phyloP scores from a whole-genome alignment of 2,888 invertebrate genomes.

The Drosophila diplacantha region DNA sequence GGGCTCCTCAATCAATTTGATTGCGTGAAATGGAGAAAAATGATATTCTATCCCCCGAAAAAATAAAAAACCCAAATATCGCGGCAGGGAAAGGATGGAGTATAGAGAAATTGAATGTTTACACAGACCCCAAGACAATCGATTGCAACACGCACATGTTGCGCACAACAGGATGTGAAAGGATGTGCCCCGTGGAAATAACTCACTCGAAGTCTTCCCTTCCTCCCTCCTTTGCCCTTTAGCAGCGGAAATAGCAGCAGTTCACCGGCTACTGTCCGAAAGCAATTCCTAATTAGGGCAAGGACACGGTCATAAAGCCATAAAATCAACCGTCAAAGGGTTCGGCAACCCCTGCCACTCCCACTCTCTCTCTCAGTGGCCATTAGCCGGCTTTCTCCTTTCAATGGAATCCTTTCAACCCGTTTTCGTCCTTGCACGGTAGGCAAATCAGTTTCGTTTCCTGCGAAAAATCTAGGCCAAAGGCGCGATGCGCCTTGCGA shows the following conservation, averaged over 20 bases:
- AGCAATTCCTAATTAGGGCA: conserved; percentile 65
- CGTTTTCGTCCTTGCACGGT: conserved; percentile 57
- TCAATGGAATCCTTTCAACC: conserved; percentile 26
- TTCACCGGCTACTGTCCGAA: conserved; percentile 31
- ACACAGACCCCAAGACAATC: conserved; percentile 30
- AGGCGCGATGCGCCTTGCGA: conserved; percentile 41
- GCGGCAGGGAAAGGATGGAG: conserved; percentile 1
- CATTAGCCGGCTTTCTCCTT: conserved; percentile 52
- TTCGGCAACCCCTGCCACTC: conserved; percentile 26
- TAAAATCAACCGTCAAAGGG: conserved; percentile 62
- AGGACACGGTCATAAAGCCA: conserved; percentile 68
- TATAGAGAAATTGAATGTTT: conserved; percentile 36
- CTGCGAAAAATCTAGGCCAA: conserved; percentile 27
- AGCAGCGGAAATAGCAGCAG: conserved; percentile 28
- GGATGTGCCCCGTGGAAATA: conserved; percentile 43
- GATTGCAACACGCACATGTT: conserved; percentile 54
- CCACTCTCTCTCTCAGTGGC: conserved; percentile 7
- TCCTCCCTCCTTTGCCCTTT: not conserved
- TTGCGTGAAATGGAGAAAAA: conserved; percentile 60
- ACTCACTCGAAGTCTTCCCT: conserved; percentile 14
- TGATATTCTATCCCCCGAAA: conserved; percentile 30
- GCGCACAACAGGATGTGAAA: conserved; percentile 48
- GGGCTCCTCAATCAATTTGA: conserved; percentile 48
- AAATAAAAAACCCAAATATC: conserved; percentile 15
- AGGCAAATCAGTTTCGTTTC: conserved; percentile 52